Evolutionary conservation across 2,888 invertebrate species (phyloP), one percentile per base, ranked within the genome.

Genomic region (Xanthorhoe spadicearia): DNA sequence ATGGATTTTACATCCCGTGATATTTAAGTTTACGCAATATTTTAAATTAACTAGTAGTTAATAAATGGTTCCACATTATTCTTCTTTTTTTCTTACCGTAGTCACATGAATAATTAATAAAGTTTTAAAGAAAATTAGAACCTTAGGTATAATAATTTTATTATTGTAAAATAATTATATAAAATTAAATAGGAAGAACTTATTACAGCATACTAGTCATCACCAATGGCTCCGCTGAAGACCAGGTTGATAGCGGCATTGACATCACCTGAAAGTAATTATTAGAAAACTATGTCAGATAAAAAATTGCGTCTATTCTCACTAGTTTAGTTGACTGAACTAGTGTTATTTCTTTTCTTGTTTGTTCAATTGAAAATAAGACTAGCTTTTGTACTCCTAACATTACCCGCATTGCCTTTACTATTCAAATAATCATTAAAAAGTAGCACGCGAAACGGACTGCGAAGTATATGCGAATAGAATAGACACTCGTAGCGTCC

Each of bases 191-290:
- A 51, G 13, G 38, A 23, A 23, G 50, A 50, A 50, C 50, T 23
- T 23, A 50, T 18, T 10, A 66, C 35, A 32, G 0, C 10, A 35
- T 19, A 51, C 61, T 85, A 89, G 64, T 91, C 87, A 48, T 92
- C 90, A 49, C 84, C 85, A 60, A 92, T 89, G 10, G 87, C 89
- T 53, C 92, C 92, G 61, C 89, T 96, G 81, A 98, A 97, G 19
- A 99, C 96, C 60, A 99, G 94, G 85, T 98, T 98, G 64, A 98
- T 96, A 15, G 99, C 99, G 18, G 97, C 97, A 81, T 97, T 97
- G 2, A 99, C 96, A 83, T 98, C 97, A 61, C 99, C 98, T 93
- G 86, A 10, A 86, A 64, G 66, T 66, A 69, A 61, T 6, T n/a
- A 55, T 9, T 0, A 17, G 13, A 2, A 49, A 10, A 13, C 43